phyloP scores from a whole-genome alignment of 2,888 invertebrate genomes.

The Dryomyza anilis region DNA sequence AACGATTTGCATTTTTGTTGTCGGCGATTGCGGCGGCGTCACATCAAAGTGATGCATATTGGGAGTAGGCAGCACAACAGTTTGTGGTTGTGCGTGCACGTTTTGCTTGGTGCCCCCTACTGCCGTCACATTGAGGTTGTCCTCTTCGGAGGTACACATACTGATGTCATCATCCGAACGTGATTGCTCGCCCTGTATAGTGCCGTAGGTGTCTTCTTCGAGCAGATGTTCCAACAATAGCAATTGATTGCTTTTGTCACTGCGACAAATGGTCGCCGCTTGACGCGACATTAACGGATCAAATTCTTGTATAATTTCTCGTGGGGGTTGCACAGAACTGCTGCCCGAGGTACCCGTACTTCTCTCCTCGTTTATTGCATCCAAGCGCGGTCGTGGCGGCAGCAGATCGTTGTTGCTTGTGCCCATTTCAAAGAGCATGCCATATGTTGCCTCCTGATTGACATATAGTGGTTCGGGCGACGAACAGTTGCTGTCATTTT shows the following conservation, averaged over 20 bases:
- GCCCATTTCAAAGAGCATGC: constrained; percentile 56
- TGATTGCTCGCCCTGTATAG: constrained; percentile 60
- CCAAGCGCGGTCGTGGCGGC: constrained; percentile 45
- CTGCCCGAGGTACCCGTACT: constrained; percentile 46
- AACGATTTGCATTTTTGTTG: constrained; percentile 46
- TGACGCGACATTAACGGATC: constrained; percentile 65
- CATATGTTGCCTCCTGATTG: constrained; percentile 59
- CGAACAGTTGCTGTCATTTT: constrained; percentile 32
- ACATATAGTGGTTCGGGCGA: constrained; percentile 57
- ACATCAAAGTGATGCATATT: constrained; percentile 5
- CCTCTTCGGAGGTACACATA: constrained; percentile 62
- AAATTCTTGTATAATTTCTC: constrained; percentile 74
- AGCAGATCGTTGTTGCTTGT: constrained; percentile 49
- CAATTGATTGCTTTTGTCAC: constrained; percentile 67
- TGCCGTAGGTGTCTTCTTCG: constrained; percentile 72
- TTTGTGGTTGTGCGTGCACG: constrained; percentile 8
- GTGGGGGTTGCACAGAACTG: constrained; percentile 34
- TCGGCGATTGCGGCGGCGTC: neutral
- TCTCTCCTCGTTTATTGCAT: constrained; percentile 39
- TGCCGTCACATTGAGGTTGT: constrained; percentile 43
- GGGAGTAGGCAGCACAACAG: constrained; percentile 33
- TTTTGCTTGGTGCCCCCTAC: constrained; percentile 8
- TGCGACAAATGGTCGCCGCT: constrained; percentile 46
- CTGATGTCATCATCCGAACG: constrained; percentile 61
- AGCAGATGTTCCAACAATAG: constrained; percentile 71